Evolutionary conservation across 2,888 invertebrate species (phyloP).

Genomic region (Entomobrya proxima): DNA sequence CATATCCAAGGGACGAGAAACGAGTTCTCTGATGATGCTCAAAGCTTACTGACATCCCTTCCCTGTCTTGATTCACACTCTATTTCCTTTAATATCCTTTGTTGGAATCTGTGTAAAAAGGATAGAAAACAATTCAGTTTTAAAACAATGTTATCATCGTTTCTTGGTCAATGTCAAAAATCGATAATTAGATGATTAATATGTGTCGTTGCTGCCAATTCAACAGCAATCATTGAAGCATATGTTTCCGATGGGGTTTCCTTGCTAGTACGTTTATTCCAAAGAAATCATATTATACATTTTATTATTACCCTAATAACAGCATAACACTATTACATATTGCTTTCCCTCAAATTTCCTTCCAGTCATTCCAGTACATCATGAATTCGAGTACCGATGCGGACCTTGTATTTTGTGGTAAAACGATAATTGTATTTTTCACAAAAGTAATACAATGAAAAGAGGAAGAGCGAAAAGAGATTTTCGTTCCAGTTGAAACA

Average conservation of each 20-base stretch:
- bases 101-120: background rate
- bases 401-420: no score
- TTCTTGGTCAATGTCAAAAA: constrained; percentile 42
- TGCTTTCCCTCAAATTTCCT: background rate
- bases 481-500: constrained; percentile 8
- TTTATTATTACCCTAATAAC: background rate
- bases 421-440: background rate
- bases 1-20: constrained; percentile 15
- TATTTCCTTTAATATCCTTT: constrained; percentile 45
- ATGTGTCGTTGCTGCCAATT: constrained; percentile 13
- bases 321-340: no score
- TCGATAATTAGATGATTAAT: constrained; percentile 45
- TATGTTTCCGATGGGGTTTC: constrained; percentile 3
- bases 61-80: constrained; percentile 36
- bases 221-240: background rate
- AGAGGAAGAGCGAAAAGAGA: background rate
- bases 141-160: constrained; percentile 20
- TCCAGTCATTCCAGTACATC: background rate
- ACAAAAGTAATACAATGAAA: background rate
- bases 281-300: background rate
- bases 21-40: constrained; percentile 41
- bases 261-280: background rate
- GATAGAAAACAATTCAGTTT: background rate
- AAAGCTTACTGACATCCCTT: constrained; percentile 57
- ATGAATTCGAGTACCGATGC: background rate